Evolutionary conservation across 2,888 invertebrate genomes (phyloP).

Genomic region (Cinara cedri): DNA sequence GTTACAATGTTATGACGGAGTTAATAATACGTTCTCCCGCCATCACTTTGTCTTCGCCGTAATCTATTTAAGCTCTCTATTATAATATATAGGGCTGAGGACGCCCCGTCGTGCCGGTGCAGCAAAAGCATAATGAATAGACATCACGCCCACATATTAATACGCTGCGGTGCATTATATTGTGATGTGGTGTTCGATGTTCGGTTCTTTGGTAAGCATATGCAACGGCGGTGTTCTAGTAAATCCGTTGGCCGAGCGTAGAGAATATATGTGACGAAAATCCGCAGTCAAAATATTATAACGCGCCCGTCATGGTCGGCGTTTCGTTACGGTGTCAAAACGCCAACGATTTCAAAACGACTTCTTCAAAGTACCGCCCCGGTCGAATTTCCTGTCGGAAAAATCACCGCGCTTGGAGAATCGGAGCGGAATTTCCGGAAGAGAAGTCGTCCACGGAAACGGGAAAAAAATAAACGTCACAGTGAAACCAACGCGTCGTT

Average conservation of each 20-base stretch:
- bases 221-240: neutral
- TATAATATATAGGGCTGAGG: neutral
- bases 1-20: too few relatives aligned
- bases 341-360: too few relatives aligned
- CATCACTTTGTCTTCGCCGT: constrained; percentile 15
- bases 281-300: neutral
- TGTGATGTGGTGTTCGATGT: constrained; percentile 2
- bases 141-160: constrained; percentile 18
- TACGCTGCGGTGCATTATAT: constrained; percentile 13
- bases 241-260: neutral
- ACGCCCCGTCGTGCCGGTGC: neutral
- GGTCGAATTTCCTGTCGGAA: too few relatives aligned
- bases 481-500: too few relatives aligned
- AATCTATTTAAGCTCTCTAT: constrained; percentile 42
- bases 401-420: too few relatives aligned
- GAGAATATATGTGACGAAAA: too few relatives aligned
- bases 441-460: too few relatives aligned
- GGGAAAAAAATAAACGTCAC: too few relatives aligned
- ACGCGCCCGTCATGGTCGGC: too few relatives aligned
- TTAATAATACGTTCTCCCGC: neutral
- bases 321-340: too few relatives aligned
- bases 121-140: constrained; percentile 20
- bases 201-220: neutral
- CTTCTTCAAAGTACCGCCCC: too few relatives aligned
- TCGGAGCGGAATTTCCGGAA: too few relatives aligned